Conservation (phyloP, 2,113 vertebrate genomes). For the Lophius piscatorius region DNA sequence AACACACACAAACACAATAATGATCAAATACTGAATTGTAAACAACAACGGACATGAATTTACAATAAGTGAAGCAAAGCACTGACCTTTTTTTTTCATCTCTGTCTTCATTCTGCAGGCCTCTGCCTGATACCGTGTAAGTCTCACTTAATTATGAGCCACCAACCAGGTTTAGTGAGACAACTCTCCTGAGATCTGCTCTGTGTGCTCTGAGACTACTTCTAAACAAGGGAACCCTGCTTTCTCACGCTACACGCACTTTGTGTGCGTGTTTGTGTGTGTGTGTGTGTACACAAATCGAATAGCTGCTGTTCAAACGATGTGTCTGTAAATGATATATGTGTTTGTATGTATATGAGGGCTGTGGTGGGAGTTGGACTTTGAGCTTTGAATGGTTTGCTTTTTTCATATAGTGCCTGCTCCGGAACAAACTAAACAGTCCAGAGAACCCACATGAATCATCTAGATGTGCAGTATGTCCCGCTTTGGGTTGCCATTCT, state of each 20-base stretch:
- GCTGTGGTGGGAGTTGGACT: too few relatives aligned
- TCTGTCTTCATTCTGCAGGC: constrained; percentile 28
- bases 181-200: constrained; percentile 53
- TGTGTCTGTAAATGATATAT: too few relatives aligned
- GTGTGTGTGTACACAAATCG: constrained; percentile 30
- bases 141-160: constrained; percentile 66
- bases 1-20: background rate
- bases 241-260: constrained; percentile 77
- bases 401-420: too few relatives aligned
- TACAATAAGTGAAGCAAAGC: constrained; percentile 1
- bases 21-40: background rate
- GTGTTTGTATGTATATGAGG: too few relatives aligned
- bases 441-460: too few relatives aligned
- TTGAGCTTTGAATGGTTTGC: too few relatives aligned
- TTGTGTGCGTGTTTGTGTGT: constrained; percentile 37
- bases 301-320: background rate
- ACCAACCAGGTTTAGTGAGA: constrained; percentile 59
- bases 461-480: too few relatives aligned
- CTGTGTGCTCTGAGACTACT: constrained; percentile 58
- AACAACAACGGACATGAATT: background rate
- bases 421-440: too few relatives aligned
- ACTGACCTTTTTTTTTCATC: constrained; percentile 11
- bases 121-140: constrained; percentile 55
- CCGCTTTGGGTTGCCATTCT: too few relatives aligned
- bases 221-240: constrained; percentile 49